Evolutionary conservation across 2,888 invertebrate genomes (phyloP).

Genomic region (Torymus aiolomorphi): DNA sequence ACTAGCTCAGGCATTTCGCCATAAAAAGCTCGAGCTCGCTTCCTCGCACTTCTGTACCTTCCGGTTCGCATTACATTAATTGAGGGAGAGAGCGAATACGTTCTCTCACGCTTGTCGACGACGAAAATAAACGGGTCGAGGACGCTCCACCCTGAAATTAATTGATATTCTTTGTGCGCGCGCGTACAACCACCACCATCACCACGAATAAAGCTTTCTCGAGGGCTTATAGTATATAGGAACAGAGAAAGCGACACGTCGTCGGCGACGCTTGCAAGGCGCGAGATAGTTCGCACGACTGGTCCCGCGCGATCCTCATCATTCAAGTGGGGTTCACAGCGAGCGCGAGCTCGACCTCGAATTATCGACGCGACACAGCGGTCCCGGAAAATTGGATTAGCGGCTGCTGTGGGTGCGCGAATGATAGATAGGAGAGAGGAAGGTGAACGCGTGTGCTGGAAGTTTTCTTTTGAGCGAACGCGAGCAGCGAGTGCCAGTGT

Average conservation of each 20-base stretch:
- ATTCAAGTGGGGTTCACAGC: constrained; percentile 29
- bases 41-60: not conserved
- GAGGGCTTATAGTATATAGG: not conserved
- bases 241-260: not conserved
- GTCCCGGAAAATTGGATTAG: constrained; percentile 67
- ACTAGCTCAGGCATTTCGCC: too few species aligned
- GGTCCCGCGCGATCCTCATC: constrained; percentile 40
- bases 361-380: constrained; percentile 38
- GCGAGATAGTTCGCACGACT: constrained; percentile 44
- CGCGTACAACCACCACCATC: too few species aligned
- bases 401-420: not conserved
- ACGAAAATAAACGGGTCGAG: constrained; percentile 39
- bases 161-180: constrained; percentile 39
- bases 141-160: constrained; percentile 30
- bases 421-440: not conserved
- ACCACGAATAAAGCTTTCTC: not conserved
- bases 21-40: too few species aligned
- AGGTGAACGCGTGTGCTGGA: too few species aligned
- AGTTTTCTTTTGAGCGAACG: not conserved
- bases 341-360: constrained; percentile 20
- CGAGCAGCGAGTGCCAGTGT: not conserved
- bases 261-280: constrained; percentile 3
- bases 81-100: constrained; percentile 11
- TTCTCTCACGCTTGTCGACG: not conserved
- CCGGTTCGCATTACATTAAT: constrained; percentile 20